Evolutionary conservation across 2,797 vertebrate species (phyloP), one percentile per base, ranked within the genome.

Genomic region (Eleutherodactylus coqui): DNA sequence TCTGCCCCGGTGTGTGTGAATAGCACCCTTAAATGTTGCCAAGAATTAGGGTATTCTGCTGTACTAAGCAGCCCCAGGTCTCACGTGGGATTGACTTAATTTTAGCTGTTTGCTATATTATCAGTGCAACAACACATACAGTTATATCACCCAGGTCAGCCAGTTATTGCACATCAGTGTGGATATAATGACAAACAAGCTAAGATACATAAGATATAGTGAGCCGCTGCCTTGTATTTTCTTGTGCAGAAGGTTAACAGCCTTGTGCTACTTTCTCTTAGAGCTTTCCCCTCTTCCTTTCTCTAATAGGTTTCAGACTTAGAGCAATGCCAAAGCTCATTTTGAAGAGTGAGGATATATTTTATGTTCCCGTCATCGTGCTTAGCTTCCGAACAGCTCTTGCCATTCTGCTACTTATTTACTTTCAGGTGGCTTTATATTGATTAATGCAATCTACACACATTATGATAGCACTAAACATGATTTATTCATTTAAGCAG

Each of bases 301-400:
- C 55, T 84, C 77, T 87, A 85, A 87, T 87, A 84, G 82, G 82
- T 87, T 87, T 79, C 82, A 75, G 82, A 69, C 86, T 84, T 72
- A 87, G 47, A 75, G 86, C 82, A 87, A 87, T 84, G 86, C 69
- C 86, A 84, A 87, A 77, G 82, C 82, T 81, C 77, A 85, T 87
- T 87, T 87, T 85, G 55, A 62, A 64, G 60, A 84, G 32, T 81
- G 77, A 87, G 60, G 82, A 84, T 62, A 87, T 84, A 87, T 81
- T 87, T 87, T 84, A 81, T 85, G 78, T 17, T 17, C 69, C 77
- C 55, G 77, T 76, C 86, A 87, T 36, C 29, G 21, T 53, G 32
- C 34, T 81, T 81, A 38, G 76, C 47, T 81, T 58, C 67, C 24
- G 9, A 51, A 47, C 75, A 83, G 51, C 32, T 64, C 73, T 27